phyloP scores from a whole-genome alignment of 2,797 vertebrate genomes.

The Eupleurogrammus muticus region DNA sequence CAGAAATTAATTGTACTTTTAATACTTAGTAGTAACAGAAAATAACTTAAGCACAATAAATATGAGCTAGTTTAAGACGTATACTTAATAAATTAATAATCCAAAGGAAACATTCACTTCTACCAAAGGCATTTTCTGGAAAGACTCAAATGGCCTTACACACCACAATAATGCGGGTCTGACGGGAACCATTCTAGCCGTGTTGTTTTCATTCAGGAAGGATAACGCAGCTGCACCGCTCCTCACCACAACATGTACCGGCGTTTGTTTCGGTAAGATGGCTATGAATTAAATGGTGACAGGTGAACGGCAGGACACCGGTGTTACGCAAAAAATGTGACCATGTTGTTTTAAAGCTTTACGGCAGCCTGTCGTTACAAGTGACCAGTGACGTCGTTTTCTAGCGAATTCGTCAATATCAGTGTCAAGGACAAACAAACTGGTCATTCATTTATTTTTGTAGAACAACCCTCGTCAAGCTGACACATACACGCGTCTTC shows the following conservation, averaged over 20 bases:
- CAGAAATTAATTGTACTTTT: no score
- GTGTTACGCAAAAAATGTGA: rapidly evolving
- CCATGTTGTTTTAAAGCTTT: neutral
- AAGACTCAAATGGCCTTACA: no score
- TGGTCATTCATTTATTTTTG: neutral
- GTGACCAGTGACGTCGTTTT: neutral
- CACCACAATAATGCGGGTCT: no score
- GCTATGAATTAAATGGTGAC: neutral
- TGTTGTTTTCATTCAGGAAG: constrained; percentile 56
- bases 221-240: constrained; percentile 47
- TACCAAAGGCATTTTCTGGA: no score
- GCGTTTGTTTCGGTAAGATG: constrained; percentile 54
- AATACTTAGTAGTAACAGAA: no score
- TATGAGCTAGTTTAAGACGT: no score
- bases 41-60: no score
- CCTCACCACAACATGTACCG: constrained; percentile 43
- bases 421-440: neutral
- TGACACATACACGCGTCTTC: no score
- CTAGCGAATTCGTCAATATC: neutral
- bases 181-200: constrained; percentile 32
- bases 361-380: neutral
- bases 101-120: no score
- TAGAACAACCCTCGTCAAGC: neutral
- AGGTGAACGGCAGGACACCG: rapidly evolving
- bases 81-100: no score